A percentile compares a stretch with the other conserved stretches of the same genome.
Evolutionary conservation across 2,888 invertebrate genomes (phyloP).

Genomic region (Agrochola litura): DNA sequence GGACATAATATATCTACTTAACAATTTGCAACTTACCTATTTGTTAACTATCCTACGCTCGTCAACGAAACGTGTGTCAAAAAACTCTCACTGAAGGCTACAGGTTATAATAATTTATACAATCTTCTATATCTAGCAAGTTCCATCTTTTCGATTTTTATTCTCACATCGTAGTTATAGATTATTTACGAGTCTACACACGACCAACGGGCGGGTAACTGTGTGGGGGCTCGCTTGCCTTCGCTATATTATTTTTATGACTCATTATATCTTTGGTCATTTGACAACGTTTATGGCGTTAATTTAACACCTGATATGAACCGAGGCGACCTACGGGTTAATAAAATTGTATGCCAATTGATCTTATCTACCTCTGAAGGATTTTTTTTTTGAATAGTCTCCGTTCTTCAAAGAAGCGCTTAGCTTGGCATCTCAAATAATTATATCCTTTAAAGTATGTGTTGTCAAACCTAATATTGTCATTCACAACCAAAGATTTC

Average conservation of each 20-base stretch:
- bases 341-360: slow-evolving; percentile 46
- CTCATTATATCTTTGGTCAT: slow-evolving; percentile 73
- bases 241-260: slow-evolving; percentile 71
- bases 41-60: background rate
- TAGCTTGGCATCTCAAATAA: background rate
- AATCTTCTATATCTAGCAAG: slow-evolving; percentile 12
- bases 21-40: background rate
- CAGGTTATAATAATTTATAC: slow-evolving; percentile 28
- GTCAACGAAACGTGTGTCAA: background rate
- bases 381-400: slow-evolving; percentile 8
- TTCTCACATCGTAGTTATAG: slow-evolving; percentile 49
- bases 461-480: background rate
- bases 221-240: slow-evolving; percentile 43
- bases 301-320: slow-evolving; percentile 79
- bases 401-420: background rate
- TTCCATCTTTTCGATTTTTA: slow-evolving; percentile 49
- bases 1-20: background rate
- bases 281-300: slow-evolving; percentile 74
- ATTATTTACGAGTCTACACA: slow-evolving; percentile 59
- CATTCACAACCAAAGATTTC: background rate
- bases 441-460: background rate
- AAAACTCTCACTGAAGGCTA: slow-evolving; percentile 4
- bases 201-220: slow-evolving; percentile 44
- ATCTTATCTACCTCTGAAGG: slow-evolving; percentile 25
- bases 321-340: slow-evolving; percentile 37